Evolutionary conservation across 2,797 vertebrate genomes (phyloP).

Genomic region (Falco biarmicus): DNA sequence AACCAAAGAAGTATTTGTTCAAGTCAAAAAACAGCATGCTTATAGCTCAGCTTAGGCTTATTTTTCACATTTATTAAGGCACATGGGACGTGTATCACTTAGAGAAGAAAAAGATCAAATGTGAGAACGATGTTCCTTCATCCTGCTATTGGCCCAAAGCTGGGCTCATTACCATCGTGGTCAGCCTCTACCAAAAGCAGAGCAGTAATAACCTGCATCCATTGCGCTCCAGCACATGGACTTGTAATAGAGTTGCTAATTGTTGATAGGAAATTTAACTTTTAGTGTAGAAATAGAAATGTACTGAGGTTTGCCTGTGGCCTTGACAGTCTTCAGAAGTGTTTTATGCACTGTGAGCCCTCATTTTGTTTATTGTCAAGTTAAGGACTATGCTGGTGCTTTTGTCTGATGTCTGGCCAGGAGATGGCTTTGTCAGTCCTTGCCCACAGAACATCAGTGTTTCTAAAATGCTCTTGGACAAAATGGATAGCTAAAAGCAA

Average conservation of each 20-base stretch:
- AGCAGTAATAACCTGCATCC: not conserved
- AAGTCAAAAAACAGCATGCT: not conserved
- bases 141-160: not conserved
- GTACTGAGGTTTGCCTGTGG: not conserved
- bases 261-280: not conserved
- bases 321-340: not conserved
- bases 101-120: not conserved
- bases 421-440: not conserved
- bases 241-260: not conserved
- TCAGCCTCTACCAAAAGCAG: not conserved
- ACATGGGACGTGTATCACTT: too few species aligned
- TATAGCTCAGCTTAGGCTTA: not conserved
- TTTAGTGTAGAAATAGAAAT: not conserved
- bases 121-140: not conserved
- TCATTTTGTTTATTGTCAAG: not conserved
- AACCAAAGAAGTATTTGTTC: not conserved
- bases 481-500: not conserved
- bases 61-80: not conserved
- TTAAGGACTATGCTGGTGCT: not conserved
- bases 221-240: not conserved
- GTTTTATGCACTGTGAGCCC: not conserved
- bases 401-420: not conserved
- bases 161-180: not conserved
- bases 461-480: not conserved
- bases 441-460: not conserved